These are phyloP conservation scores for Gobionotothen gibberifrons DNA, from an alignment of 2,797 vertebrate genomes.

Conservation along the genomic window DNA sequence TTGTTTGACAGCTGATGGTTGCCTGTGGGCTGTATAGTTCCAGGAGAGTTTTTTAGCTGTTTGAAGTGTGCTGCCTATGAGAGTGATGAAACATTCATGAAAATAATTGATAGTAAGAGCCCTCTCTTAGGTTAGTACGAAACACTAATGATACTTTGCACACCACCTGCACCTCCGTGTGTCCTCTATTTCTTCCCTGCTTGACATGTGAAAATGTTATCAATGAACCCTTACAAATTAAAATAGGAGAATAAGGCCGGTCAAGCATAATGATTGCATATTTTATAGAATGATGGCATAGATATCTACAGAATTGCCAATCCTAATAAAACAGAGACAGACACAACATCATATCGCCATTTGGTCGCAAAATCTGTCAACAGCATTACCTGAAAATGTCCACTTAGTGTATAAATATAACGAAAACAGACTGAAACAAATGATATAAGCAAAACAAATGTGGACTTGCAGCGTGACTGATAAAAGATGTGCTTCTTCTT, in stretches of 20 bases:
- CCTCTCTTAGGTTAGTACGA: constrained; percentile 33
- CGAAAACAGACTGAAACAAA: not conserved
- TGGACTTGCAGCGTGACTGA: not conserved
- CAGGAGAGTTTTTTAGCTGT: constrained; percentile 48
- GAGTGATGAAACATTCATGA: constrained; percentile 61
- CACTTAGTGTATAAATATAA: not conserved
- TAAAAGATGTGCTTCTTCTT: constrained; percentile 16
- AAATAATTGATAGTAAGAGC: constrained; percentile 56
- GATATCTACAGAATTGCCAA: not conserved
- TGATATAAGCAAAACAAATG: not conserved
- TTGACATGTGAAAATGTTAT: not conserved
- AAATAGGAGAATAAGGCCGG: not conserved
- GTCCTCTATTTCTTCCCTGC: not conserved
- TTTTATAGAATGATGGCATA: not conserved
- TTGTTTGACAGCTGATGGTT: constrained; percentile 58
- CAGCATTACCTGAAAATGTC: not conserved
- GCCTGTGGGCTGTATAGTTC: constrained; percentile 59
- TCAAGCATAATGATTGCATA: constrained; percentile 7
- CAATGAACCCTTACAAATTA: constrained; percentile 7
- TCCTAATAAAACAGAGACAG: not conserved
- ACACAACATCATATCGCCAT: not conserved
- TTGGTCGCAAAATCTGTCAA: not conserved
- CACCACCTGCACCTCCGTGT: not conserved
- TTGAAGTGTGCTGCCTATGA: constrained; percentile 64
- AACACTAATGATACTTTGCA: constrained; percentile 36